Conservation (phyloP, 2,888 invertebrate species). For the Cheiracanthium punctorium region DNA sequence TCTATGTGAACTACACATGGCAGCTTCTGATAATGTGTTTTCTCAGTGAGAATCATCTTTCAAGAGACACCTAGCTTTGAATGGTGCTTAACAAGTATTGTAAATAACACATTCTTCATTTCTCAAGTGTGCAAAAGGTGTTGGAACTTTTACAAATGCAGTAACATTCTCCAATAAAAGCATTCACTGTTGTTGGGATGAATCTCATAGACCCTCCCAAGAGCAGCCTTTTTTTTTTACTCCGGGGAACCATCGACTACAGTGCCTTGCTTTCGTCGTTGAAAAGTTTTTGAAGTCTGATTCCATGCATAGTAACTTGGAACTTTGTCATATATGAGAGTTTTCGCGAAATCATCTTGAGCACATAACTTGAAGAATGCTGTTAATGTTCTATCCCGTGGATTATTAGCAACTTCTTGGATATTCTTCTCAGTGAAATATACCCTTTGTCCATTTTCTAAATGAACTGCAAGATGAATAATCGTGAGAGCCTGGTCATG, state of each 20-base stretch:
- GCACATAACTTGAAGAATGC: constrained; percentile 73
- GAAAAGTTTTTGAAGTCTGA: background rate
- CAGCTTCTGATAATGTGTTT: constrained; percentile 8
- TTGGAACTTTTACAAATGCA: background rate
- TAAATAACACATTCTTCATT: constrained; percentile 2
- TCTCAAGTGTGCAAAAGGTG: constrained; percentile 6
- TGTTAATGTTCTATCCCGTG: constrained; percentile 72
- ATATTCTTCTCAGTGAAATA: constrained; percentile 9
- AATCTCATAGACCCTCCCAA: constrained; percentile 1
- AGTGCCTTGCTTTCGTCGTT: background rate
- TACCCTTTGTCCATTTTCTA: background rate
- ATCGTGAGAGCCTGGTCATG: background rate
- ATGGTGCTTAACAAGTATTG: constrained; percentile 8
- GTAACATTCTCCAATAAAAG: constrained; percentile 6
- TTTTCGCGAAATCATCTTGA: constrained; percentile 71
- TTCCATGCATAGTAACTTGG: constrained; percentile 61
- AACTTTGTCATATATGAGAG: constrained; percentile 71
- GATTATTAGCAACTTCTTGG: constrained; percentile 68
- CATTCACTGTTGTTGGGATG: constrained; percentile 11
- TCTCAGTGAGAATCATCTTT: constrained; percentile 8
- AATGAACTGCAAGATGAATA: background rate
- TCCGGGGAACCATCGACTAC: too few species aligned
- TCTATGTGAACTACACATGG: background rate
- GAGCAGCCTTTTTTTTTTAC: background rate
- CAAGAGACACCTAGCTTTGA: background rate